Conservation (phyloP, 2,888 invertebrate species). For the Unio pictorum region DNA sequence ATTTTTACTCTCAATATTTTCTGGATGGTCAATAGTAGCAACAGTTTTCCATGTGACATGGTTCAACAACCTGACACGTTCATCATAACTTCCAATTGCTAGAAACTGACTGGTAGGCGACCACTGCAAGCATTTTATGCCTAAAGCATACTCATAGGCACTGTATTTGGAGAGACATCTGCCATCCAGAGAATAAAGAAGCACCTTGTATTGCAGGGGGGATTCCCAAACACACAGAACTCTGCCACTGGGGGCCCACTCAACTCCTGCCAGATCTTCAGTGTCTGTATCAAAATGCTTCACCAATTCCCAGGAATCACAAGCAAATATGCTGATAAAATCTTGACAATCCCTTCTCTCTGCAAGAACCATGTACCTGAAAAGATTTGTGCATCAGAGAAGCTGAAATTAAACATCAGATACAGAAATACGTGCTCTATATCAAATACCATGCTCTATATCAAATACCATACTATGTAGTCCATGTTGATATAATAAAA, state of each 20-base stretch:
- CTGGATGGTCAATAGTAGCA: constrained; percentile 62
- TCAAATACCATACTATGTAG: too few relatives aligned
- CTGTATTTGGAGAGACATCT: constrained; percentile 68
- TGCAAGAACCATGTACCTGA: constrained; percentile 71
- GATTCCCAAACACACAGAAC: constrained; percentile 71
- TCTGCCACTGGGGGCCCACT: constrained; percentile 71
- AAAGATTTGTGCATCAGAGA: not conserved
- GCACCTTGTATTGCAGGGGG: constrained; percentile 68
- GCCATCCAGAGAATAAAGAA: constrained; percentile 70
- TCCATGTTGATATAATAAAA: too few relatives aligned
- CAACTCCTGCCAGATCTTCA: constrained; percentile 70
- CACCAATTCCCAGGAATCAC: constrained; percentile 70
- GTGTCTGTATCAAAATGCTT: constrained; percentile 72
- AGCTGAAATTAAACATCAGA: too few relatives aligned
- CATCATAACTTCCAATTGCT: constrained; percentile 72
- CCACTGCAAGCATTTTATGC: constrained; percentile 70
- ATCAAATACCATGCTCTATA: too few relatives aligned
- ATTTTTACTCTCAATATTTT: constrained; percentile 45
- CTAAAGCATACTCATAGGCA: constrained; percentile 69
- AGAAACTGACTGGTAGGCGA: constrained; percentile 72
- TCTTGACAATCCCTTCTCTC: constrained; percentile 72
- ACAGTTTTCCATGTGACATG: constrained; percentile 71
- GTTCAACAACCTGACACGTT: constrained; percentile 70
- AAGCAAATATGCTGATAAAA: constrained; percentile 69
- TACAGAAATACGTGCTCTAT: too few relatives aligned